Base-by-base conservation (phyloP, 2,797 vertebrate genomes). In the Chaenodraco wilsoni region DNA sequence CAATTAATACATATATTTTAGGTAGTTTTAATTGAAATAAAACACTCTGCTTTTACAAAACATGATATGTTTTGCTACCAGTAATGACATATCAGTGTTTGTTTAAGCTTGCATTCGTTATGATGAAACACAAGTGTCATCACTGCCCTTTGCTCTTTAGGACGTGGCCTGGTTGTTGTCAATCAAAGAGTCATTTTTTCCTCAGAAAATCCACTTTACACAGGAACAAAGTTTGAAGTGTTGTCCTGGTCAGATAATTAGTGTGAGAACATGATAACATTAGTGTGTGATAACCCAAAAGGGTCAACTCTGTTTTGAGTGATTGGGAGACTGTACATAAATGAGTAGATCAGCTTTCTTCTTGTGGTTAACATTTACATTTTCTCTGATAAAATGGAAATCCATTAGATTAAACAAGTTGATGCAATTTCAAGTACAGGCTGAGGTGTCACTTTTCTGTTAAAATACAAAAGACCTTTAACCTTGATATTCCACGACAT, bases 221-320 rank as follows among this genome's bases (percentile, higher is more conserved):
- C 57, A 37, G 74, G 85, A 81, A 63, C 88, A 92, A 87, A 91
- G 90, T 86, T 81, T 76, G 43, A 59, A 65, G 45, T n/a, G 75
- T 61, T 78, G 74, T 67, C 55, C 19, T 56, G 57, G 56, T 69
- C 65, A 48, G 74, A 52, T 80, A 83, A 61, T 78, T 76, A 76
- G 37, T 14, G 48, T 45, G 44, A 78, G 66, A 48, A 48, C 3
- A 16, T 65, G 81, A 88, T 67, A 88, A 67, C 67, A 59, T 51
- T 2, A 23, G 5, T 17, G 44, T 69, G 49, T 51, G 78, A 86
- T 82, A 82, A 78, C 66, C 40, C 11, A 27, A 19, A n/a, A 27
- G 45, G 31, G 46, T 78, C 60, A 78, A 3, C 13, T n/a, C 1
- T 43, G 16, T 70, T 33, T 12, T 17, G 1, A 31, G 46, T 44